Evolutionary conservation across 2,888 invertebrate species (phyloP).

Genomic region (Micoletzkya japonica): DNA sequence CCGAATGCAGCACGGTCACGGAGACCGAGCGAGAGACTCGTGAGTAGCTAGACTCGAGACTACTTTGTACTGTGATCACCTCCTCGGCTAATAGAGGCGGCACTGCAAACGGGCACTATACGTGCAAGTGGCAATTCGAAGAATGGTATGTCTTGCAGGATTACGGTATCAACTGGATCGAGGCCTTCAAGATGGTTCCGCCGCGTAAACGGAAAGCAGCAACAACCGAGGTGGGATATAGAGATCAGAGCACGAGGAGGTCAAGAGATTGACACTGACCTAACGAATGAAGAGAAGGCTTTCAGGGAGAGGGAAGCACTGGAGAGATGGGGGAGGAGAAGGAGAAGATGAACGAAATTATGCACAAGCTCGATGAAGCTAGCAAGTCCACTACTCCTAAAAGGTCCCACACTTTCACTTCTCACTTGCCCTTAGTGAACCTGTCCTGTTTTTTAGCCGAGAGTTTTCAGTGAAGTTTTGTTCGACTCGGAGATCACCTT

Average conservation of each 20-base stretch:
- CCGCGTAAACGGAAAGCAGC: neutral
- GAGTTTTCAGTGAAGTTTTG: neutral
- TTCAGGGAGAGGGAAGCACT: neutral
- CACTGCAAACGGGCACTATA: too few relatives aligned
- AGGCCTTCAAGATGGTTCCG: conserved; percentile 27
- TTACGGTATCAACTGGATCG: conserved; percentile 30
- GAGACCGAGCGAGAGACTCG: conserved; percentile 22
- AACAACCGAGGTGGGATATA: conserved; percentile 1
- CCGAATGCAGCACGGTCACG: conserved; percentile 23
- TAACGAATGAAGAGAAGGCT: conserved; percentile 4
- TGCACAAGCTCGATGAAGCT: conserved; percentile 12
- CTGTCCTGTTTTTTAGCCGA: neutral
- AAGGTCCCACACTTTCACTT: neutral
- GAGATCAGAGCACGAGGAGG: neutral
- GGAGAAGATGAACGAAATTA: conserved; percentile 1
- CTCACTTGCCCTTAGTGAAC: too few relatives aligned
- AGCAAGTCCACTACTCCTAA: neutral
- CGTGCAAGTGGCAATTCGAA: neutral
- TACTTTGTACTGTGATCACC: neutral
- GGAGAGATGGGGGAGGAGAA: conserved; percentile 20
- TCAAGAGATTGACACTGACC: neutral
- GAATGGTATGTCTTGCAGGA: conserved; percentile 3
- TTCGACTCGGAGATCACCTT: conserved; percentile 24
- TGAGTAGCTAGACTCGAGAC: neutral
- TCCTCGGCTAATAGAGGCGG: too few relatives aligned